Percentiles rank a stretch among this genome's conserved stretches.
Evolutionary conservation across 2,888 invertebrate species (phyloP).

Genomic region (Hydropsyche betteni): DNA sequence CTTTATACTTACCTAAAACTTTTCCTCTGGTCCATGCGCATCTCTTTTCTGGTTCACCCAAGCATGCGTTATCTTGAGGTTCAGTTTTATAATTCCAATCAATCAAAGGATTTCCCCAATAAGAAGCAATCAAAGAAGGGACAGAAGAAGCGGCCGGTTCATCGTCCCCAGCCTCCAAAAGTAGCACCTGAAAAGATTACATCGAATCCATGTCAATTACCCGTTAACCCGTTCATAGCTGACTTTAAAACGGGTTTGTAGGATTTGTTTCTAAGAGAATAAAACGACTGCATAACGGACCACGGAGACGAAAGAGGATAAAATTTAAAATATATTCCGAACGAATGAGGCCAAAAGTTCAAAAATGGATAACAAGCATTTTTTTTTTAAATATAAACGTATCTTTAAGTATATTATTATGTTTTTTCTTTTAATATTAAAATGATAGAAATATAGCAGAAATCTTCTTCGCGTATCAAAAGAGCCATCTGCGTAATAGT

Average conservation of each 20-base stretch:
- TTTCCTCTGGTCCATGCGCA: constrained; percentile 78
- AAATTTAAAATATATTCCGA: neutral
- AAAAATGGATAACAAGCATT: neutral
- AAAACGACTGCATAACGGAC: constrained; percentile 11
- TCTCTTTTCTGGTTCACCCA: constrained; percentile 63
- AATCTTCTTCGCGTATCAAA: too few relatives aligned
- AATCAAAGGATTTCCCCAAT: constrained; percentile 68
- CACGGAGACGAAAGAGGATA: constrained; percentile 2
- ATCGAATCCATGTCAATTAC: constrained; percentile 23
- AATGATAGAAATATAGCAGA: too few relatives aligned
- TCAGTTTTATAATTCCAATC: constrained; percentile 76
- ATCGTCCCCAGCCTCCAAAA: constrained; percentile 77
- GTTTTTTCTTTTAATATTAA: too few relatives aligned
- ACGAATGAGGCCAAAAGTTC: constrained; percentile 6
- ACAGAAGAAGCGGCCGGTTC: constrained; percentile 71
- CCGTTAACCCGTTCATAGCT: constrained; percentile 39
- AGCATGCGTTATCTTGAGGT: constrained; percentile 71
- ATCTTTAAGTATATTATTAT: too few relatives aligned
- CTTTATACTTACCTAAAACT: constrained; percentile 67
- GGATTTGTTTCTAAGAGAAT: constrained; percentile 32
- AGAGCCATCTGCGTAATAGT: too few relatives aligned
- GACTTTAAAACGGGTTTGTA: constrained; percentile 27
- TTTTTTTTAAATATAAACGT: too few relatives aligned
- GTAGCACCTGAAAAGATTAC: constrained; percentile 63
- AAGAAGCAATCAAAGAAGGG: constrained; percentile 75